Evolutionary conservation across 2,113 vertebrate genomes (phyloP).

Genomic region (Cariama cristata): DNA sequence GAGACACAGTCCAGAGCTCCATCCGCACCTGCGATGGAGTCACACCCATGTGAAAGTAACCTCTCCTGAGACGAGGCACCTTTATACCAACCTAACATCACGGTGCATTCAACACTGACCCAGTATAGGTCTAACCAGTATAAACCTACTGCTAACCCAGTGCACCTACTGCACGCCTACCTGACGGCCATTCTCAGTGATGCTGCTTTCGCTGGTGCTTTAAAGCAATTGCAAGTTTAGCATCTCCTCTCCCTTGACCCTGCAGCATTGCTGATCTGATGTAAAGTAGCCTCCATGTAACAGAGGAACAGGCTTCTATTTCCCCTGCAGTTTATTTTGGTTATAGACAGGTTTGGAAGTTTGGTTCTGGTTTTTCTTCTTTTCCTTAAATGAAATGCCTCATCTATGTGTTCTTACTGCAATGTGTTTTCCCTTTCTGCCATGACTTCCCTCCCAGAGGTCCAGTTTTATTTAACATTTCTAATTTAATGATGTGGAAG

Average conservation of each 20-base stretch:
- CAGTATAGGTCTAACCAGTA: not conserved
- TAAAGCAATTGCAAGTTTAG: not conserved
- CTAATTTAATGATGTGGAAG: not conserved
- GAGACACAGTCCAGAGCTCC: not conserved
- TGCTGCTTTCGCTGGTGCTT: not conserved
- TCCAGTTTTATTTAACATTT: not conserved
- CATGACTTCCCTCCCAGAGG: not conserved
- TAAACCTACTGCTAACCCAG: not conserved
- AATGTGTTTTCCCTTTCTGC: not conserved
- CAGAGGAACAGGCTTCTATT: not conserved
- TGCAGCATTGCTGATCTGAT: not conserved
- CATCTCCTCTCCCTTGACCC: not conserved
- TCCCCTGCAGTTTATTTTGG: not conserved
- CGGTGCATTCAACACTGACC: too few relatives aligned
- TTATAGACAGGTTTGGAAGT: not conserved
- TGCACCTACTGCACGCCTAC: not conserved
- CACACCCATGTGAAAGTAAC: too few relatives aligned
- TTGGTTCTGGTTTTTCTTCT: not conserved
- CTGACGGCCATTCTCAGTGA: too few relatives aligned
- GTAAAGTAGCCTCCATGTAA: not conserved
- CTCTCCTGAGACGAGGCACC: not conserved
- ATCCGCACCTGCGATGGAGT: not conserved
- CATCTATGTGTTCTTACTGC: not conserved
- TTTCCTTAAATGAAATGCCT: not conserved
- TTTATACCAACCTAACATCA: not conserved